Evolutionary conservation across 2,113 vertebrate genomes (phyloP).

Genomic region (Lonchura striata): DNA sequence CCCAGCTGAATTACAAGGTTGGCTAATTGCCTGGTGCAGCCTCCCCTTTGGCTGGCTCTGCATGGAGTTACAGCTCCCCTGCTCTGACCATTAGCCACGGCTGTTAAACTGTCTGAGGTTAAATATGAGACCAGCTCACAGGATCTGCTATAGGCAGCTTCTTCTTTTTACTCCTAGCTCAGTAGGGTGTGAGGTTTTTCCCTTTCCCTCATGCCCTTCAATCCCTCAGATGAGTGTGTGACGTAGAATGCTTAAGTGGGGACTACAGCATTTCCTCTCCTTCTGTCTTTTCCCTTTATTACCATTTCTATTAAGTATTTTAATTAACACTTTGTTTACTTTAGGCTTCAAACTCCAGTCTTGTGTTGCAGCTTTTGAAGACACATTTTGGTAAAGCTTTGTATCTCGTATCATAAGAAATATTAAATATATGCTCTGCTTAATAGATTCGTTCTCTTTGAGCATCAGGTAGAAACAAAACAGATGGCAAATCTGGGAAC

Average conservation of each 20-base stretch:
- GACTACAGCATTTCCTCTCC: neutral
- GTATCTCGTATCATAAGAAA: neutral
- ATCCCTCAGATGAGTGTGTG: neutral
- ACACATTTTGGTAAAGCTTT: neutral
- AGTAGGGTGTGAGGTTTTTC: neutral
- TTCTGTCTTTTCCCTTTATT: neutral
- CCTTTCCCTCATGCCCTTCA: neutral
- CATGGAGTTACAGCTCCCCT: neutral
- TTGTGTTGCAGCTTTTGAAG: neutral
- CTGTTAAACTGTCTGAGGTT: neutral
- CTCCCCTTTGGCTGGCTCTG: neutral
- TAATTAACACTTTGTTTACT: constrained; percentile 16
- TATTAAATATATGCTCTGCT: neutral
- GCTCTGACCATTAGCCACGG: neutral
- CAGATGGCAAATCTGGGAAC: constrained; percentile 29
- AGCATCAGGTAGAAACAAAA: constrained; percentile 4
- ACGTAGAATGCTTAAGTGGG: neutral
- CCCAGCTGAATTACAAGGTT: neutral
- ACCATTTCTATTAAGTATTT: neutral
- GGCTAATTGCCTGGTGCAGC: constrained; percentile 5
- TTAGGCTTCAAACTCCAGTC: neutral
- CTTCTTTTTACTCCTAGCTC: neutral
- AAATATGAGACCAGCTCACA: neutral
- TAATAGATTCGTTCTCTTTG: constrained; percentile 9
- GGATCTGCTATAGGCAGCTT: neutral